phyloP scores from a whole-genome alignment of 2,113 vertebrate genomes.

The Nesogale talazaci region DNA sequence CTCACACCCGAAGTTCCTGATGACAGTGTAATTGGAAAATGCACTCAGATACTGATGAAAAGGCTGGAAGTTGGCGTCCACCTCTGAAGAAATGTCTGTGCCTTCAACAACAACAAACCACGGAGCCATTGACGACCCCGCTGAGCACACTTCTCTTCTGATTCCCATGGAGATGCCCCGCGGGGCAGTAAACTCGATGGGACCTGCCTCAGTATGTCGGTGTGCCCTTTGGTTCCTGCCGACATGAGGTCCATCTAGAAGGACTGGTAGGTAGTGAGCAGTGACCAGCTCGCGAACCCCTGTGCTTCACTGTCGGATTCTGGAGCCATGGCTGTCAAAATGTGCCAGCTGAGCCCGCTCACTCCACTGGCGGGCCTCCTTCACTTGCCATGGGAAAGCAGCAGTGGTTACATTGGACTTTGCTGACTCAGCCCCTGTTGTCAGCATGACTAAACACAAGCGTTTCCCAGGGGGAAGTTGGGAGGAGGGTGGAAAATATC shows the following conservation, averaged over 20 bases:
- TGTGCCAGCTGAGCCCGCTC: conserved; percentile 63
- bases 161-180: background rate
- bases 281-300: conserved; percentile 27
- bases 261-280: conserved; percentile 39
- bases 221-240: conserved; percentile 28
- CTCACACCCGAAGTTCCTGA: conserved; percentile 3
- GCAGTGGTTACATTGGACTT: conserved; percentile 74
- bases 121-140: background rate
- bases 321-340: conserved; percentile 51
- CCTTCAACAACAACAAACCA: too few species aligned
- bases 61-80: background rate
- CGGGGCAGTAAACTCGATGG: background rate
- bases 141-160: background rate
- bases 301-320: conserved; percentile 49
- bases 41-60: background rate
- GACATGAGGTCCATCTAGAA: conserved; percentile 76
- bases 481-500: conserved; percentile 71
- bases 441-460: conserved; percentile 82
- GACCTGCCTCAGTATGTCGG: background rate
- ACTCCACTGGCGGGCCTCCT: conserved; percentile 66
- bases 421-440: conserved; percentile 81
- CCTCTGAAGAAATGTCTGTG: background rate
- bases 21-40: background rate
- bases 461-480: conserved; percentile 72
- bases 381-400: conserved; percentile 77